A percentile compares a stretch with the other conserved stretches of the same genome.
phyloP scores from a whole-genome alignment of 2,888 invertebrate species.

The Acleris emargana region DNA sequence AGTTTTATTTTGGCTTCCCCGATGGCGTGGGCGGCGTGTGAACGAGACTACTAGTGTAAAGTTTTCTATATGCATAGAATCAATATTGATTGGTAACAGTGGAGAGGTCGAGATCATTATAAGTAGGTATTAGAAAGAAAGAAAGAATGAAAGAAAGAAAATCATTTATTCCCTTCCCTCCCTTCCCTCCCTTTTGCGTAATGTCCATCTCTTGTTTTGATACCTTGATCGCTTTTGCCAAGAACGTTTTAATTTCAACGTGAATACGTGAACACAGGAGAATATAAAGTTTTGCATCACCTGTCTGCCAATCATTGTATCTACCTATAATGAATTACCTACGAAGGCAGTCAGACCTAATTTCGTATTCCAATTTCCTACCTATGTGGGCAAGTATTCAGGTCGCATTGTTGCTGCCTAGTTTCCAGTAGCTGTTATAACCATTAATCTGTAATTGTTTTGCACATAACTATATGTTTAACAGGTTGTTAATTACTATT shows the following conservation, averaged over 20 bases:
- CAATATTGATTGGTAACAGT: no score
- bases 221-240: no score
- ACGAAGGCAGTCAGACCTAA: constrained; percentile 1
- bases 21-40: constrained; percentile 21
- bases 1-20: constrained; percentile 26
- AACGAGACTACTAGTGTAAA: constrained; percentile 14
- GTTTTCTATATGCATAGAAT: neutral
- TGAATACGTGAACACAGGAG: no score
- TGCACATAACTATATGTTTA: constrained; percentile 12
- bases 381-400: constrained; percentile 26
- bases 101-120: no score
- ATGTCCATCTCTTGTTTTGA: no score
- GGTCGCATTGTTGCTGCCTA: constrained; percentile 16
- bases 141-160: no score
- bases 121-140: no score
- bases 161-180: no score
- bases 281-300: no score
- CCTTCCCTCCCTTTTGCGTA: no score
- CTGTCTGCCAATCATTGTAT: no score
- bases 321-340: neutral
- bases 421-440: constrained; percentile 19
- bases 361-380: constrained; percentile 28
- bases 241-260: no score
- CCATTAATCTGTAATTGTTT: constrained; percentile 17
- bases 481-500: constrained; percentile 7